Base-by-base conservation (phyloP, 2,888 invertebrate genomes). In the Chrysina gloriosa region DNA sequence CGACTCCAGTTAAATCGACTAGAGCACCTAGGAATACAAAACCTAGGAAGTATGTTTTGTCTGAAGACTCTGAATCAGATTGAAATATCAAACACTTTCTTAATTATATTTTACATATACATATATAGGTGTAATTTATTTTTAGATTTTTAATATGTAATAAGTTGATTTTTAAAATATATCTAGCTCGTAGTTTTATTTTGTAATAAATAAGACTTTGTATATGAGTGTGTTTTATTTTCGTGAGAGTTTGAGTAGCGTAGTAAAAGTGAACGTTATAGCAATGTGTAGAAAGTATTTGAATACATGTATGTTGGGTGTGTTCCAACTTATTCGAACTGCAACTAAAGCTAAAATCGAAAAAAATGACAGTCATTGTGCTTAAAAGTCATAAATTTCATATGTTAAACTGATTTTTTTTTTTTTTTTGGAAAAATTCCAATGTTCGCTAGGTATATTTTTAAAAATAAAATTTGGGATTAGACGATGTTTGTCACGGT, bases 41-140 rank as follows among this genome's bases (percentile, higher is more conserved):
- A 31, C 77, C 77, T 58, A 74, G 75, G 25, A 81, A 78, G 68
- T 81, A 83, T 72, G 85, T 84, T 66, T 86, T 87, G 75, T 39
- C 42, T 75, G 86, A 85, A 67, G 77, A 77, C 36, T 72, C 72
- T 3, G 85, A 84, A 69, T 83, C 77, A 1, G 45, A 54, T 39
- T 65, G 54, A 64, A 5, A 42, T 52, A 39, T 50, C 19, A 36
- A 9, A 27, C 31, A 65, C 42, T 50, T 48, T 56, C n/a, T 56
- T 9, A 25, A 54, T 21, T 42, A 52, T n/a, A 39, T 52, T 66
- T 66, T 66, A 52, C 16, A 61, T 61, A 23, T n/a, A 36, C 23
- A 39, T 21, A 34, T 65, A 39, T 36, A 63, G 27, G 19, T 63
- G 64, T 50, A 64, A 39, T 64, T 50, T 50, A 50, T 50, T 27